phyloP scores from a whole-genome alignment of 2,888 invertebrate genomes.

The Poecilus cupreus region DNA sequence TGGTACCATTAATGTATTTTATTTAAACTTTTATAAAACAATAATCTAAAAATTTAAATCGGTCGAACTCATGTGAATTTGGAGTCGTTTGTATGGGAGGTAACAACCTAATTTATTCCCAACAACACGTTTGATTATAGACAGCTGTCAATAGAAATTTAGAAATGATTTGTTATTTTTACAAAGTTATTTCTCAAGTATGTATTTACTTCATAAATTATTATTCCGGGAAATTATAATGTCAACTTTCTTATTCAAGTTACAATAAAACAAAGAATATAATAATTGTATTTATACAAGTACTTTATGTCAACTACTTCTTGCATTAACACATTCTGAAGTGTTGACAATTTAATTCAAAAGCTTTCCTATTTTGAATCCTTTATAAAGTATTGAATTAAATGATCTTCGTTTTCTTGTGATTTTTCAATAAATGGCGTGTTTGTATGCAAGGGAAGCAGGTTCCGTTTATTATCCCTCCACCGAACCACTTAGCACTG shows the following conservation, averaged over 20 bases:
- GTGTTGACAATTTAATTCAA: background rate
- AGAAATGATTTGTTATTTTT: no score
- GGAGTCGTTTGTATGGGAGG: no score
- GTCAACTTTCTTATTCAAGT: no score
- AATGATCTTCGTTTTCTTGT: background rate
- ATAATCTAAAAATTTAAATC: no score
- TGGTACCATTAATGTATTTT: no score
- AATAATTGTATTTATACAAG: background rate
- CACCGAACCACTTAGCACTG: constrained; percentile 18
- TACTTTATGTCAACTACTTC: background rate
- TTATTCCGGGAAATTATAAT: background rate
- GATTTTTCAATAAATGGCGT: constrained; percentile 1
- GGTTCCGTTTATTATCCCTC: constrained; percentile 25
- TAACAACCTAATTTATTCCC: no score
- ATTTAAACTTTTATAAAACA: no score
- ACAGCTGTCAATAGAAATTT: no score
- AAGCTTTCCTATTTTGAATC: background rate
- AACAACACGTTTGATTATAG: no score
- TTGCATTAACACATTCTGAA: background rate
- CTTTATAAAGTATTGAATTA: background rate
- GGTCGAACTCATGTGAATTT: no score
- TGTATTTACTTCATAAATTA: background rate
- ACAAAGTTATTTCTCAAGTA: no score
- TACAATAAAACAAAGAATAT: no score
- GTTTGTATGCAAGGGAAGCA: constrained; percentile 25